These are phyloP conservation scores for Danaus melanippus DNA, from an alignment of 1,140 invertebrate genomes.

Conservation along the genomic window DNA sequence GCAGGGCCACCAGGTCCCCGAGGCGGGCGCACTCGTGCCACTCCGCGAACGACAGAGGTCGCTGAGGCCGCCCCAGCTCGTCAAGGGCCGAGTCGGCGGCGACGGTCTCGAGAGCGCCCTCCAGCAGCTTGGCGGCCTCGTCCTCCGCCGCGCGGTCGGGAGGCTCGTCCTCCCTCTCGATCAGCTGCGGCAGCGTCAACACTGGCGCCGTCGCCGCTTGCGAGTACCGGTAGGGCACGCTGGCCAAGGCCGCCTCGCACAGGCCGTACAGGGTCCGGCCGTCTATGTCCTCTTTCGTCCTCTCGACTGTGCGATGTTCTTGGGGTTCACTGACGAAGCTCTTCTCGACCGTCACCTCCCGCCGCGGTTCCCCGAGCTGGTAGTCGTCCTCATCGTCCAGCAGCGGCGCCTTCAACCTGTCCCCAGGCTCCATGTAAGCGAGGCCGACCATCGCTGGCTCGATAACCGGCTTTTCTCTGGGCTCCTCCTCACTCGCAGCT, in stretches of 20 bases:
- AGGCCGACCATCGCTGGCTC: constrained; percentile 30
- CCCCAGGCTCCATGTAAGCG: constrained; percentile 36
- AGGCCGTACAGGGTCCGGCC: constrained; percentile 27
- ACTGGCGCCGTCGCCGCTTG: constrained; percentile 34
- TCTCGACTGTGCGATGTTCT: constrained; percentile 47
- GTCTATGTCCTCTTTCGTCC: constrained; percentile 48
- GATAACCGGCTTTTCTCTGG: constrained; percentile 7
- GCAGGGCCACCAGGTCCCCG: constrained; percentile 82
- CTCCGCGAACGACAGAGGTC: constrained; percentile 76
- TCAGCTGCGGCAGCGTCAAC: constrained; percentile 20
- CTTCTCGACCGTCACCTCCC: constrained; percentile 19
- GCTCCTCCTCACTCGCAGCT: not conserved
- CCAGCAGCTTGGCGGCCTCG: constrained; percentile 12
- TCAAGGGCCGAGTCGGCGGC: constrained; percentile 26
- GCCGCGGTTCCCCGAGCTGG: constrained; percentile 19
- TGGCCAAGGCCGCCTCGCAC: constrained; percentile 24
- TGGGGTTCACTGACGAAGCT: constrained; percentile 30
- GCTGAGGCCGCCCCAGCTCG: constrained; percentile 40
- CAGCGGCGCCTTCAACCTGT: constrained; percentile 42
- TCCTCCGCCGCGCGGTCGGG: constrained; percentile 14
- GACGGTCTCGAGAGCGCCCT: constrained; percentile 16
- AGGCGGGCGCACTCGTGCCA: constrained; percentile 85
- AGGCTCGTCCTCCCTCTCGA: constrained; percentile 12
- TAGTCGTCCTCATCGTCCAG: constrained; percentile 26
- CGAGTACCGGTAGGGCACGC: constrained; percentile 25